phyloP scores from a whole-genome alignment of 1,140 invertebrate species.

The Cylas formicarius region DNA sequence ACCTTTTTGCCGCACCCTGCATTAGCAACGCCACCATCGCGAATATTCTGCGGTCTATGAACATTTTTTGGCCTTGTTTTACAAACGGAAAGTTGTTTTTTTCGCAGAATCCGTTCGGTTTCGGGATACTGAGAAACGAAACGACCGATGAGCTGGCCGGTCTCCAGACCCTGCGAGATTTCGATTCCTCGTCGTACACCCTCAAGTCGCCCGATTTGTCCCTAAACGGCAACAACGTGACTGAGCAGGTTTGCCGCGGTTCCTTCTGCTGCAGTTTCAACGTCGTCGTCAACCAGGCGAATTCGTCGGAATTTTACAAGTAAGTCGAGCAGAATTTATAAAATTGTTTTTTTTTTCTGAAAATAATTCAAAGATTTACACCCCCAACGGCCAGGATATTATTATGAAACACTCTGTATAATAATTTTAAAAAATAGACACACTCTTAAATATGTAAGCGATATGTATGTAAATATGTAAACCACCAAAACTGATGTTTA shows the following conservation, averaged over 20 bases:
- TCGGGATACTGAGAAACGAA: constrained; percentile 11
- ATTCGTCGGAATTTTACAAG: constrained; percentile 19
- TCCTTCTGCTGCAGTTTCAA: constrained; percentile 26
- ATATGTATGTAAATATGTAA: not conserved
- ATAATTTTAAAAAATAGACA: not conserved
- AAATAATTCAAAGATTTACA: not conserved
- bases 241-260: constrained; percentile 18
- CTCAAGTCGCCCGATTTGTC: constrained; percentile 18
- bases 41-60: not conserved
- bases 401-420: not conserved
- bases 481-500: not conserved
- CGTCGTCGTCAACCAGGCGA: constrained; percentile 10
- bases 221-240: constrained; percentile 3
- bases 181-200: constrained; percentile 16
- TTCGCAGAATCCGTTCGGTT: constrained; percentile 5
- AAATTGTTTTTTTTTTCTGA: not conserved
- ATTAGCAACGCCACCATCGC: not conserved
- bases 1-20: no score
- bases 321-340: constrained; percentile 8
- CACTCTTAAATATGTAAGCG: not conserved
- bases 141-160: constrained; percentile 3
- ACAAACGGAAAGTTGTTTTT: not conserved
- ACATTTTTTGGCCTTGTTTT: not conserved
- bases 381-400: not conserved
- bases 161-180: constrained; percentile 13